A percentile compares a stretch with the other conserved stretches of the same genome.
phyloP scores from a whole-genome alignment of 2,113 vertebrate species.

The Euleptes europaea region DNA sequence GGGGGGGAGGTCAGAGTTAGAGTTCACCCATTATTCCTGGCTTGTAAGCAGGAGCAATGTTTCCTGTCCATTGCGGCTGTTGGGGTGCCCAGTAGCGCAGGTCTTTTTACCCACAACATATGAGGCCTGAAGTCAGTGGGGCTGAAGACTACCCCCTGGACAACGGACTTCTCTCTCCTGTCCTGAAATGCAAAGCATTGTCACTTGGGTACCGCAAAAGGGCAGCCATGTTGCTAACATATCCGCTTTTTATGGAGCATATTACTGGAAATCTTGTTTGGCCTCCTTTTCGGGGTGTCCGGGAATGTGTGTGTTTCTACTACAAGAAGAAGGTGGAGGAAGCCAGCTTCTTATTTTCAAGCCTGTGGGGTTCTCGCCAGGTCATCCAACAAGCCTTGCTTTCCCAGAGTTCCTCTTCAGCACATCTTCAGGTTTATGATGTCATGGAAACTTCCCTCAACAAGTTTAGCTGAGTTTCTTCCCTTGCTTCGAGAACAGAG shows the following conservation, averaged over 20 bases:
- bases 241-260: neutral
- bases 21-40: constrained; percentile 7
- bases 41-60: neutral
- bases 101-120: neutral
- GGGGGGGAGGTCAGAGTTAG: neutral
- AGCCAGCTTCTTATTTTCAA: constrained; percentile 3
- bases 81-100: neutral
- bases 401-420: constrained; percentile 60
- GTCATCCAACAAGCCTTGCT: constrained; percentile 46
- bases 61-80: rapidly evolving
- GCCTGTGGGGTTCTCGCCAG: neutral
- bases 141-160: neutral
- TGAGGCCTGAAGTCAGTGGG: neutral
- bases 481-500: constrained; percentile 47
- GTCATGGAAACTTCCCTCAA: constrained; percentile 53
- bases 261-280: neutral
- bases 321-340: neutral
- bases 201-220: constrained; percentile 15
- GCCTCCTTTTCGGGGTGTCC: constrained; percentile 14
- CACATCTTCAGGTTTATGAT: constrained; percentile 56
- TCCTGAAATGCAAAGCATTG: constrained; percentile 12
- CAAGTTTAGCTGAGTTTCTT: constrained; percentile 45
- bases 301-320: rapidly evolving
- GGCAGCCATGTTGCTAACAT: constrained; percentile 25
- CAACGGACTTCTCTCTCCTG: neutral